Evolutionary conservation across 2,888 invertebrate genomes (phyloP).

Genomic region (Julus scandinavius): DNA sequence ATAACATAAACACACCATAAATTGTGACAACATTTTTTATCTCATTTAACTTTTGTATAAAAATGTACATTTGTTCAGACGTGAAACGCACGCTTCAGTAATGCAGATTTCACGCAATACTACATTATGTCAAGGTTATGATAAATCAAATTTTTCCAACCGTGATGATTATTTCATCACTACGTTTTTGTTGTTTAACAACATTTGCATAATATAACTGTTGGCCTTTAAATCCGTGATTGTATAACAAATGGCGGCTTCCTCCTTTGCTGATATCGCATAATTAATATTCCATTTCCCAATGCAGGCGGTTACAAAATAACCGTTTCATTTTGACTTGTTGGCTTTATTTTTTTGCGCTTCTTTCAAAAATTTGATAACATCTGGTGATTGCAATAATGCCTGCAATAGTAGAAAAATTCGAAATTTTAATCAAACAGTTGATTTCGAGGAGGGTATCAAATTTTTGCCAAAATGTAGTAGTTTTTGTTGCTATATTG

Average conservation of each 20-base stretch:
- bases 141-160: not conserved
- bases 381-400: slow-evolving; percentile 56
- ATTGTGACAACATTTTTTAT: not conserved
- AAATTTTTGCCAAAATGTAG: not conserved
- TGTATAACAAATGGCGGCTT: no score
- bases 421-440: slow-evolving; percentile 19
- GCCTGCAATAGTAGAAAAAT: slow-evolving; percentile 43
- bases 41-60: not conserved
- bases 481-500: not conserved
- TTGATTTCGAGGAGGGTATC: not conserved
- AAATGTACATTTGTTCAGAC: not conserved
- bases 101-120: not conserved
- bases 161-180: not conserved
- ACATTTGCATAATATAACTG: not conserved
- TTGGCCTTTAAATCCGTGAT: not conserved
- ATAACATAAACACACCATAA: not conserved
- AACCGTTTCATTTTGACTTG: not conserved
- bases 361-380: slow-evolving; percentile 55
- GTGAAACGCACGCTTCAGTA: not conserved
- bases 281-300: not conserved
- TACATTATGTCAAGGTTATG: not conserved
- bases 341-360: slow-evolving; percentile 48
- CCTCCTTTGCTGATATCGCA: not conserved
- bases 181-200: not conserved
- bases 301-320: not conserved